Evolutionary conservation across 2,113 vertebrate species (phyloP).

Genomic region (Chelonoidis abingdonii): DNA sequence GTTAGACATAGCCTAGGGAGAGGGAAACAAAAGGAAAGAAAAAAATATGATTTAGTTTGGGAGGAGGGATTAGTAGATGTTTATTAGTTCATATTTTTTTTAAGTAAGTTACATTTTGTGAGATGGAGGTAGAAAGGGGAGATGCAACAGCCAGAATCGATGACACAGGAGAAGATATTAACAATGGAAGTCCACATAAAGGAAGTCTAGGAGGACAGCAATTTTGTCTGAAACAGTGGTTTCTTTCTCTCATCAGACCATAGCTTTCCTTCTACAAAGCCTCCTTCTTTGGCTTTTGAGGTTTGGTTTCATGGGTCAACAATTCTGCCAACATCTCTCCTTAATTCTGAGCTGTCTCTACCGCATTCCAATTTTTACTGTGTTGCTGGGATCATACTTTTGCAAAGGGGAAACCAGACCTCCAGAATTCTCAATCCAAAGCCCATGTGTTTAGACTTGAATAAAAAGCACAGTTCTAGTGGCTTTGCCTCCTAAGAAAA

Average conservation of each 20-base stretch:
- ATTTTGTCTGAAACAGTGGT: neutral
- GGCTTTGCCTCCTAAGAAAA: neutral
- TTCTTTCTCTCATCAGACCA: neutral
- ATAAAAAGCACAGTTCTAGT: neutral
- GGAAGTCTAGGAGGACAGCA: neutral
- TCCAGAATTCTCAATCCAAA: neutral
- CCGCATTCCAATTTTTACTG: neutral
- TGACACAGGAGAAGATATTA: neutral
- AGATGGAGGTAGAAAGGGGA: neutral
- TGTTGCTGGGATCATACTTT: neutral
- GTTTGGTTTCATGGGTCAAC: neutral
- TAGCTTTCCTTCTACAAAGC: neutral
- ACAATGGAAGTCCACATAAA: neutral
- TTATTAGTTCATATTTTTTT: no score
- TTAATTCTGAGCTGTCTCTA: neutral
- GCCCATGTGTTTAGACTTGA: neutral
- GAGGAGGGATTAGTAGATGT: fast-evolving
- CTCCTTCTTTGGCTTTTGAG: neutral
- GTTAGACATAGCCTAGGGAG: neutral
- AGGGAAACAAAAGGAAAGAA: fast-evolving
- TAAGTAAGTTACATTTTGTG: fast-evolving
- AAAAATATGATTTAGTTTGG: neutral
- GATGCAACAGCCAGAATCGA: neutral
- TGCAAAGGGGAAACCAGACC: neutral
- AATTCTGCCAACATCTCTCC: neutral